Evolutionary conservation across 2,113 vertebrate species (phyloP).

Genomic region (Misgurnus mizolepis): DNA sequence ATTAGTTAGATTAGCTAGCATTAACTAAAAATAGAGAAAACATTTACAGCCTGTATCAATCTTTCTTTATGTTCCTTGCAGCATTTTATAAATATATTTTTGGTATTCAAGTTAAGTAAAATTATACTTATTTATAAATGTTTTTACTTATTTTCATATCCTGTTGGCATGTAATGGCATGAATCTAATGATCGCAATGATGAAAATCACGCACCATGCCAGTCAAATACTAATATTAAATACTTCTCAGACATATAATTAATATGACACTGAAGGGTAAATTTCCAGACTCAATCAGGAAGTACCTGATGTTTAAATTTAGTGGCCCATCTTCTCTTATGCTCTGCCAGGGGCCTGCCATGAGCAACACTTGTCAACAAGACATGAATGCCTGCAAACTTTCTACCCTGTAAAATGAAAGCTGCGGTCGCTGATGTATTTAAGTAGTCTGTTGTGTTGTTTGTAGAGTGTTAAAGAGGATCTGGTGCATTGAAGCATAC

Average conservation of each 20-base stretch:
- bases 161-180: background rate
- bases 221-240: conserved; percentile 5
- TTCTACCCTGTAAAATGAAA: conserved; percentile 6
- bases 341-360: conserved; percentile 40
- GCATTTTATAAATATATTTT: too few species aligned
- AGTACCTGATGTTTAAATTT: conserved; percentile 16
- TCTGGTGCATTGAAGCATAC: conserved; percentile 8
- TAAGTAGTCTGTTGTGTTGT: conserved; percentile 26
- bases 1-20: background rate
- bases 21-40: too few species aligned
- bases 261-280: conserved; percentile 33
- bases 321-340: conserved; percentile 30
- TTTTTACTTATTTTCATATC: too few species aligned
- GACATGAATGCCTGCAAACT: conserved; percentile 8
- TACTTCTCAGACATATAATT: conserved; percentile 14
- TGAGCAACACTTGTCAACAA: conserved; percentile 49
- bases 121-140: too few species aligned
- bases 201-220: background rate
- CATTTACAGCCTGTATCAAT: too few species aligned
- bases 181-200: conserved; percentile 7
- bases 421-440: conserved; percentile 20
- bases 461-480: conserved; percentile 21
- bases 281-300: conserved; percentile 41
- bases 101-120: too few species aligned
- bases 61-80: too few species aligned